Conservation (phyloP, 2,113 vertebrate species). For the Uropsilus gracilis region DNA sequence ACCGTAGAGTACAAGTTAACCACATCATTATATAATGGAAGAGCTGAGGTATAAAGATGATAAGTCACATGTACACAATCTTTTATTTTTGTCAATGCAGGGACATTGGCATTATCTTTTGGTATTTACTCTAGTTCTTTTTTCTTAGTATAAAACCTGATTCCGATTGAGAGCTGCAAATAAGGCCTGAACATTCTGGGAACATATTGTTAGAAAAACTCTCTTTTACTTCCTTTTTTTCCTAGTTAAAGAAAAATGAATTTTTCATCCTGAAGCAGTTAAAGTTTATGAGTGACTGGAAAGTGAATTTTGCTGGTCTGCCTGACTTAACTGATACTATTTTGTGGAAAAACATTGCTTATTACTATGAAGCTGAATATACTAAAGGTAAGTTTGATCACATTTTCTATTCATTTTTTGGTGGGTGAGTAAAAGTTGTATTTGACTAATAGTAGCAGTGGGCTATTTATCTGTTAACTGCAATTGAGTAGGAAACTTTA, state of each 20-base stretch:
- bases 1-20: background rate
- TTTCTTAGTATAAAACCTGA: background rate
- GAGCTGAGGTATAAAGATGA: background rate
- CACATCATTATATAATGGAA: background rate
- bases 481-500: background rate
- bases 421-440: background rate
- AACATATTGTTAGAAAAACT: background rate
- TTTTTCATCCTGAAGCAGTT: conserved; percentile 74
- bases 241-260: conserved; percentile 59
- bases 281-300: conserved; percentile 51
- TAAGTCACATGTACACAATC: background rate
- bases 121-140: background rate
- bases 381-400: conserved; percentile 61
- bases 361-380: conserved; percentile 69
- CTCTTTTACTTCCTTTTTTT: background rate
- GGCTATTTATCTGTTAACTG: background rate
- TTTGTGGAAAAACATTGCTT: conserved; percentile 72
- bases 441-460: background rate
- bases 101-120: background rate
- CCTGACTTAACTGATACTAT: conserved; percentile 78
- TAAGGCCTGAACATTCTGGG: background rate
- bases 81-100: background rate
- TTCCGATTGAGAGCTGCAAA: background rate
- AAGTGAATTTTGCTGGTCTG: conserved; percentile 75
- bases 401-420: background rate